phyloP scores from a whole-genome alignment of 2,113 vertebrate genomes.

The Lathamus discolor region DNA sequence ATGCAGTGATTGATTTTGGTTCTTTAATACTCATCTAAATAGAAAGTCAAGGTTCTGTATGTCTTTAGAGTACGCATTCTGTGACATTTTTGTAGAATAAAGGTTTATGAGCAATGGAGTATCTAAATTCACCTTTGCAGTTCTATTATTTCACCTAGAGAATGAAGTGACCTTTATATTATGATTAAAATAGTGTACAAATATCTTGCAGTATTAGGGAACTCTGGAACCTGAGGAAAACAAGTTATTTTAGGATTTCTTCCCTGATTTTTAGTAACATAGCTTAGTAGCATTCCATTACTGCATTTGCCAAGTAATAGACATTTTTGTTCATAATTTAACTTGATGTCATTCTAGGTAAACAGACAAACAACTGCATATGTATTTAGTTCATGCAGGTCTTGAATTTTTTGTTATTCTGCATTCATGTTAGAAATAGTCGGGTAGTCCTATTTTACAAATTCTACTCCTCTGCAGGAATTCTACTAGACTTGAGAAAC shows the following conservation, averaged over 20 bases:
- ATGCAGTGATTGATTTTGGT: not conserved
- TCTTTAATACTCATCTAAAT: not conserved
- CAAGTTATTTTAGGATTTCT: not conserved
- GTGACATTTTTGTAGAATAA: not conserved
- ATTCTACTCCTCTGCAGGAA: not conserved
- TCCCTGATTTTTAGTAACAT: not conserved
- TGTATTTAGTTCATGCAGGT: not conserved
- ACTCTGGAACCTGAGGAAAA: not conserved
- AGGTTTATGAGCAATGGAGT: not conserved
- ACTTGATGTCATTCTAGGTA: not conserved
- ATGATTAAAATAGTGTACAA: not conserved
- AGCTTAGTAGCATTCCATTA: not conserved
- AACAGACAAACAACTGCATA: not conserved
- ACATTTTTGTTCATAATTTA: not conserved
- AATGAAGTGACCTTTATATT: slow-evolving; percentile 28
- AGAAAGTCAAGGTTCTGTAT: not conserved
- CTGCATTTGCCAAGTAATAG: not conserved
- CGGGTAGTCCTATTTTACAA: not conserved
- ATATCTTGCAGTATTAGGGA: not conserved
- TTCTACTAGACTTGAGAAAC: not conserved
- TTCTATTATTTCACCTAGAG: not conserved
- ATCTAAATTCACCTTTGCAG: not conserved
- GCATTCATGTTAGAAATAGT: not conserved
- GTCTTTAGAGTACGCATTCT: not conserved
- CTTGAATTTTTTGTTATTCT: not conserved